phyloP scores from a whole-genome alignment of 1,140 invertebrate genomes.

The Teleogryllus occipitalis region DNA sequence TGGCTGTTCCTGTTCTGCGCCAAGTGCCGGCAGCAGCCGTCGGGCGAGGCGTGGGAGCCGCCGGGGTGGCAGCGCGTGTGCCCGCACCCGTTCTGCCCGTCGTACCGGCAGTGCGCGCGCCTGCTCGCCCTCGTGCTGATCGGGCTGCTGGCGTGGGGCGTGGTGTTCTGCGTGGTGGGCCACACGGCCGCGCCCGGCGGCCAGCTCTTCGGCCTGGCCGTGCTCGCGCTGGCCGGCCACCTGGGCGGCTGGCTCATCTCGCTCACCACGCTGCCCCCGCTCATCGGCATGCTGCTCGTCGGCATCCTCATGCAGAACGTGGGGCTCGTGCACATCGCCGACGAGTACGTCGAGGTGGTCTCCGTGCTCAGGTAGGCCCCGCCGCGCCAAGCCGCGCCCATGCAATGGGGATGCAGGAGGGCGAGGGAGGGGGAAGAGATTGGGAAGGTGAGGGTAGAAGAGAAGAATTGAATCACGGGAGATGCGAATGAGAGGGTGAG shows the following conservation, averaged over 20 bases:
- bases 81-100: constrained; percentile 71
- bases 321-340: constrained; percentile 60
- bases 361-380: constrained; percentile 53
- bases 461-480: too few species aligned
- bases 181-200: constrained; percentile 66
- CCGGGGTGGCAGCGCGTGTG: constrained; percentile 63
- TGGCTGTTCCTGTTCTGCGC: constrained; percentile 64
- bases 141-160: constrained; percentile 66
- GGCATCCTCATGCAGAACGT: constrained; percentile 73
- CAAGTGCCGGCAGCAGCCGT: constrained; percentile 58
- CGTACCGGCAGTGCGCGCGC: constrained; percentile 66
- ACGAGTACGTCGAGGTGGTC: constrained; percentile 49
- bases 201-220: constrained; percentile 67
- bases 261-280: constrained; percentile 68
- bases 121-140: constrained; percentile 57
- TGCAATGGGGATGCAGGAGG: too few species aligned
- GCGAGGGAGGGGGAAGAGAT: too few species aligned
- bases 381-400: too few species aligned
- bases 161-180: constrained; percentile 63
- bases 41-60: constrained; percentile 66
- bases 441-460: too few species aligned
- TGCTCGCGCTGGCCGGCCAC: constrained; percentile 63
- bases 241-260: constrained; percentile 71
- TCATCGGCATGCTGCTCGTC: constrained; percentile 78
- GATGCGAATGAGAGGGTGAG: too few species aligned